A percentile compares a stretch with the other conserved stretches of the same genome.
These are phyloP conservation scores for Helicoverpa armigera DNA, from an alignment of 1,140 invertebrate species.

Conservation along the genomic window DNA sequence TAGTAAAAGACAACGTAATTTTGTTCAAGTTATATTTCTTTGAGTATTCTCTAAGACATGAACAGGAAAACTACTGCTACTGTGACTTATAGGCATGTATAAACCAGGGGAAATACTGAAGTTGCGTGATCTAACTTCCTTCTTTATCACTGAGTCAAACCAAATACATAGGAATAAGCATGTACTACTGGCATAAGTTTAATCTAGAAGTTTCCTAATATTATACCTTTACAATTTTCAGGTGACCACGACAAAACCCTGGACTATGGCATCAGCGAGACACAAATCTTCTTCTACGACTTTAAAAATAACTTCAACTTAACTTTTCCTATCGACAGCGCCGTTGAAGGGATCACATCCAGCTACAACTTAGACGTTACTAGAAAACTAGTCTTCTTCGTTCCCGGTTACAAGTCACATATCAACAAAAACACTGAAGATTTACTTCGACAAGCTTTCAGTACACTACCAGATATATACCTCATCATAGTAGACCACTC, in stretches of 20 bases:
- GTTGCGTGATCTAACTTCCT: too few relatives aligned
- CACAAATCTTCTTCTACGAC: slow-evolving; percentile 76
- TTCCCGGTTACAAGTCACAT: slow-evolving; percentile 79
- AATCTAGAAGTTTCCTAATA: not conserved
- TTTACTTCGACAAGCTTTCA: slow-evolving; percentile 72
- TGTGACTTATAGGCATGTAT: too few relatives aligned
- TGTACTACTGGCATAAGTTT: too few relatives aligned
- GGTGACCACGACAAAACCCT: slow-evolving; percentile 75
- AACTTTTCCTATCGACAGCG: slow-evolving; percentile 70
- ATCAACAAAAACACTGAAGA: slow-evolving; percentile 73
- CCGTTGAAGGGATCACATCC: slow-evolving; percentile 62
- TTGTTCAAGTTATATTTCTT: too few relatives aligned
- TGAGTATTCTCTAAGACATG: too few relatives aligned
- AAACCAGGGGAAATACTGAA: too few relatives aligned
- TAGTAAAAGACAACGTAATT: too few relatives aligned
- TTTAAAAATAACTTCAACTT: slow-evolving; percentile 79
- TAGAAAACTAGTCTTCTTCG: slow-evolving; percentile 73
- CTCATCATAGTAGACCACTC: slow-evolving; percentile 80
- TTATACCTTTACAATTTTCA: slow-evolving; percentile 61
- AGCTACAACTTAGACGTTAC: slow-evolving; percentile 72
- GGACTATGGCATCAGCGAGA: slow-evolving; percentile 68
- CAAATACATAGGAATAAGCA: too few relatives aligned
- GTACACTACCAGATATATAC: slow-evolving; percentile 73
- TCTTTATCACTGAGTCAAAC: too few relatives aligned
- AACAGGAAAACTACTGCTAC: too few relatives aligned